Evolutionary conservation across 2,888 invertebrate genomes (phyloP).

Genomic region (Ophion slaviceki): DNA sequence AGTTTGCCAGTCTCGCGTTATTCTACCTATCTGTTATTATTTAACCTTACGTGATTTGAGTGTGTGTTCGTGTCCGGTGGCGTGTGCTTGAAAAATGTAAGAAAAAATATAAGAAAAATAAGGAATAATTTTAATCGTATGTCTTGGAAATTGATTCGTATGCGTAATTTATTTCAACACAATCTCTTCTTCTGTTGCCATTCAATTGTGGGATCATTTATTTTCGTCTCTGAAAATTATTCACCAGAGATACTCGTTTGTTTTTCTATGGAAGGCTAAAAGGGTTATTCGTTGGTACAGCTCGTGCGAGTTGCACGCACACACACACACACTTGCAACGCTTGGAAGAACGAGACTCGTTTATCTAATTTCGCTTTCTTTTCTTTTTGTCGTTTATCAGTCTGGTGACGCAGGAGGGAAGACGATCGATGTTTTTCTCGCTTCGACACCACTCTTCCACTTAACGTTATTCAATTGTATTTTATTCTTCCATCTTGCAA

Average conservation of each 20-base stretch:
- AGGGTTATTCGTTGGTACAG: slow-evolving; percentile 36
- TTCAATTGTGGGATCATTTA: background rate
- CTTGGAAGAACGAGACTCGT: slow-evolving; percentile 47
- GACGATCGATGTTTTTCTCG: slow-evolving; percentile 49
- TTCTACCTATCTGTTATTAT: slow-evolving; percentile 3
- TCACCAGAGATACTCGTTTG: background rate
- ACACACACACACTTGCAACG: slow-evolving; percentile 11
- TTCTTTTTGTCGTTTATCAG: background rate
- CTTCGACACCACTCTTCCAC: background rate
- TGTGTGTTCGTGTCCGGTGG: background rate
- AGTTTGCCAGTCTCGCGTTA: background rate
- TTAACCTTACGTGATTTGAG: slow-evolving; percentile 1
- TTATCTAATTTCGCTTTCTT: background rate
- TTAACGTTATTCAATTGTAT: background rate
- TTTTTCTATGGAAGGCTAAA: slow-evolving; percentile 20
- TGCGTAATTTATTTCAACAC: background rate
- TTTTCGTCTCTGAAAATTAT: background rate
- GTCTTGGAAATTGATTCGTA: background rate
- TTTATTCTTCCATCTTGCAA: background rate
- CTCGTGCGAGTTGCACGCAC: background rate
- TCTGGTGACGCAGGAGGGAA: slow-evolving; percentile 35
- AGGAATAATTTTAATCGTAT: background rate
- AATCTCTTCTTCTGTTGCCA: no score
- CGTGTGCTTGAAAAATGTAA: background rate
- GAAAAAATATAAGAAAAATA: background rate